Evolutionary conservation across 1,140 invertebrate species (phyloP).

Genomic region (Megalonaias nervosa): DNA sequence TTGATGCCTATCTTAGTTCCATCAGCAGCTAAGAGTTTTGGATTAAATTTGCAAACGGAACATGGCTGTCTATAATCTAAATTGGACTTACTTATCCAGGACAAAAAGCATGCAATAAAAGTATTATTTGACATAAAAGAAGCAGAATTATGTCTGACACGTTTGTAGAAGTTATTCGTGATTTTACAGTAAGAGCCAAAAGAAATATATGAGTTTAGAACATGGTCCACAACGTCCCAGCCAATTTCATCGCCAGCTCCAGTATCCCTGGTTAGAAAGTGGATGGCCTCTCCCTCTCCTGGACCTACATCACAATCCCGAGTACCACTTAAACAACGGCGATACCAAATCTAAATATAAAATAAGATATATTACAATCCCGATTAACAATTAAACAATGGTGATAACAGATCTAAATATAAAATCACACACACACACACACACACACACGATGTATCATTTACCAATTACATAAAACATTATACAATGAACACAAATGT

Average conservation of each 20-base stretch:
- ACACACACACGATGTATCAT: too few species aligned
- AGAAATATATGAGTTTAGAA: slow-evolving; percentile 7
- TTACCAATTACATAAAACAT: too few species aligned
- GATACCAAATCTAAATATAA: too few species aligned
- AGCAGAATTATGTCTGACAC: not conserved
- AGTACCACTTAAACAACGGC: too few species aligned
- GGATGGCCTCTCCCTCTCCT: too few species aligned
- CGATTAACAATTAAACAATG: too few species aligned
- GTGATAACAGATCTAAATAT: too few species aligned
- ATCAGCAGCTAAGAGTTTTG: slow-evolving; percentile 8
- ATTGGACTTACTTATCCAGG: slow-evolving; percentile 10
- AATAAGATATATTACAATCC: too few species aligned
- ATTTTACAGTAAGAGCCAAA: slow-evolving; percentile 13
- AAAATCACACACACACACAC: too few species aligned
- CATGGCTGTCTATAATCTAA: slow-evolving; percentile 14
- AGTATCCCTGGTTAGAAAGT: too few species aligned
- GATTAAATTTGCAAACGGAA: slow-evolving; percentile 14
- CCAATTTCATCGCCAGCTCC: slow-evolving; percentile 8
- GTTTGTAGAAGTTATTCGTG: not conserved
- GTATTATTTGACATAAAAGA: slow-evolving; percentile 10
- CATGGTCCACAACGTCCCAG: slow-evolving; percentile 14
- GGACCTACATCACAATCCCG: too few species aligned
- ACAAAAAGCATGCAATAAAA: slow-evolving; percentile 9
- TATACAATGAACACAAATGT: too few species aligned
- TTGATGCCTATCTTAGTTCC: not conserved